Evolutionary conservation across 2,797 vertebrate species (phyloP).

Genomic region (Martes flavigula): DNA sequence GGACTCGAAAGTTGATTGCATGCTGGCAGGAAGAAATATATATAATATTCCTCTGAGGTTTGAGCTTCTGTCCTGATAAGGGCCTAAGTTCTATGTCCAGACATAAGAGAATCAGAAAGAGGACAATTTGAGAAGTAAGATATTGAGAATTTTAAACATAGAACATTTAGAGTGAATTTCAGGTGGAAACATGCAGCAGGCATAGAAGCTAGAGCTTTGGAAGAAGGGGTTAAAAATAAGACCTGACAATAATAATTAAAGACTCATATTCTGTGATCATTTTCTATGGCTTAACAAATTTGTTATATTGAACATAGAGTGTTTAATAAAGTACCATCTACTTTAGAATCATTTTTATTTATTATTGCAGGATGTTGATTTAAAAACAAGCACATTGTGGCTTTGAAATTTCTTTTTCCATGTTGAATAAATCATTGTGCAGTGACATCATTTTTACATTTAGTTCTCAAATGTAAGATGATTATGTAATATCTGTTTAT

Average conservation of each 20-base stretch:
- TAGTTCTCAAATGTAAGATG: conserved; percentile 7
- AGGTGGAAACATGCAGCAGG: not conserved
- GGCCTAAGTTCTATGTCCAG: not conserved
- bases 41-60: not conserved
- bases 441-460: conserved; percentile 42
- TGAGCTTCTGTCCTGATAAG: not conserved
- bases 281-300: conserved; percentile 5
- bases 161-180: conserved; percentile 39
- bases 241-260: not conserved
- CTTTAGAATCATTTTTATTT: not conserved
- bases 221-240: conserved; percentile 10
- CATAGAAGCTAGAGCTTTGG: not conserved
- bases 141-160: not conserved
- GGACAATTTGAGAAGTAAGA: conserved; percentile 2
- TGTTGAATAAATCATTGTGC: conserved; percentile 6
- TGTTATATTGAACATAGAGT: not conserved
- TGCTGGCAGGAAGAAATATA: conserved; percentile 7
- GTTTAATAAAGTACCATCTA: not conserved
- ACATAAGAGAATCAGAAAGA: not conserved
- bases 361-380: not conserved
- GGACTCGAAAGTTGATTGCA: conserved; percentile 9
- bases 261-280: not conserved
- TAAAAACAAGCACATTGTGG: conserved; percentile 33
- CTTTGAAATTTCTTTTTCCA: conserved; percentile 35
- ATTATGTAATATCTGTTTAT: conserved; percentile 45